Base-by-base conservation (phyloP, 2,113 vertebrate genomes). In the Eulemur macaco region DNA sequence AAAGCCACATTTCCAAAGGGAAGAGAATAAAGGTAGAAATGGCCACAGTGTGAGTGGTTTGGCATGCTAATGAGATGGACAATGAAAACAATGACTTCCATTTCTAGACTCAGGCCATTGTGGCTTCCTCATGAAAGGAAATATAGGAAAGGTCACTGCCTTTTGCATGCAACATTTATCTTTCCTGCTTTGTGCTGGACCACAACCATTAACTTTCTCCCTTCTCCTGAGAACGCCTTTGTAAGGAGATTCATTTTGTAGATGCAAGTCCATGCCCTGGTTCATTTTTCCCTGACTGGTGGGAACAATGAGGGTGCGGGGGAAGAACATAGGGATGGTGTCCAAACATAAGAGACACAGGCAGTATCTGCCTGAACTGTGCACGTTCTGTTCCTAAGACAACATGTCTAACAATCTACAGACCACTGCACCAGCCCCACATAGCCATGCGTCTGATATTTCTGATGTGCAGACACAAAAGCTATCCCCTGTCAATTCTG, bases 281-380 rank as follows among this genome's bases (percentile, higher is more conserved):
- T 60, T 76, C 45, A 50, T 42, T 92, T 90, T 95, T 86, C 47
- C 39, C 92, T 56, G 68, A 39, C 39, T 78, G 88, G 21, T 3
- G 71, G 27, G 37, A 85, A 97, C 87, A 95, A 73, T 31, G 64
- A 89, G 66, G 5, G 54, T 0, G 0, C 27, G 8, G 27, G 45
- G 31, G 78, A 74, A 94, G 31, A 93, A 88, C 64, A 17, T 0
- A 80, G 42, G 29, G 34, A 78, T 9, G 90, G n/a, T 2, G 86
- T 95, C 94, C 64, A 89, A 71, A 92, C 15, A 92, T 3, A 86
- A 86, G 37, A 95, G 21, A 96, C 52, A 25, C 21, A 86, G 89
- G 69, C 20, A 42, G 1, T 5, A 47, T 1, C 0, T 20, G 94
- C 94, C 50, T 5, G 10, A 23, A 86, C 13, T 11, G 25, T 21